phyloP scores from a whole-genome alignment of 2,888 invertebrate species.

The Lithophane semibrunnea region DNA sequence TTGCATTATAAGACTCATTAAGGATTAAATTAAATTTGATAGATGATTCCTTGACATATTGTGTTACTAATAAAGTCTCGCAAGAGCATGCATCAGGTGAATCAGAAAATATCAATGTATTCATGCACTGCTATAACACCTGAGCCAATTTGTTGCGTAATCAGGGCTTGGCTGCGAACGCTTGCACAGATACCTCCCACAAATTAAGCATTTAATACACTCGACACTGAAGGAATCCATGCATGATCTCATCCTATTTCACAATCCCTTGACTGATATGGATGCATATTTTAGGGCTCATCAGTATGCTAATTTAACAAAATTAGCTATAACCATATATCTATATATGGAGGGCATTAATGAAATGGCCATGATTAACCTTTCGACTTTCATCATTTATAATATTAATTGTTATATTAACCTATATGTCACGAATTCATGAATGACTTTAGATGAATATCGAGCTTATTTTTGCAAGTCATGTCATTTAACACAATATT shows the following conservation, averaged over 20 bases:
- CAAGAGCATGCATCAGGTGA: slow-evolving; percentile 65
- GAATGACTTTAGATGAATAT: not conserved
- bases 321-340: not conserved
- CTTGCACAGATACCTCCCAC: slow-evolving; percentile 75
- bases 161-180: slow-evolving; percentile 76
- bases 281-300: slow-evolving; percentile 38
- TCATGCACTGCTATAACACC: slow-evolving; percentile 68
- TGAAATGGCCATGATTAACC: slow-evolving; percentile 31
- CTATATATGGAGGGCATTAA: not conserved
- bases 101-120: slow-evolving; percentile 72
- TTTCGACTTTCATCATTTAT: slow-evolving; percentile 30
- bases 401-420: slow-evolving; percentile 25
- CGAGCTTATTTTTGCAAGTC: not conserved
- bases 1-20: not conserved
- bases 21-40: slow-evolving; percentile 26
- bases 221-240: slow-evolving; percentile 76
- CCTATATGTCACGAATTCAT: slow-evolving; percentile 1
- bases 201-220: slow-evolving; percentile 77
- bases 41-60: slow-evolving; percentile 30
- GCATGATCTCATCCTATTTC: slow-evolving; percentile 69
- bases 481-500: slow-evolving; percentile 1
- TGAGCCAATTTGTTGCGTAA: slow-evolving; percentile 78
- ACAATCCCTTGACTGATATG: slow-evolving; percentile 55
- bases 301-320: slow-evolving; percentile 17
- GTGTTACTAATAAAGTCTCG: slow-evolving; percentile 59